Evolutionary conservation across 2,888 invertebrate species (phyloP).

Genomic region (Drosophila neonasuta): DNA sequence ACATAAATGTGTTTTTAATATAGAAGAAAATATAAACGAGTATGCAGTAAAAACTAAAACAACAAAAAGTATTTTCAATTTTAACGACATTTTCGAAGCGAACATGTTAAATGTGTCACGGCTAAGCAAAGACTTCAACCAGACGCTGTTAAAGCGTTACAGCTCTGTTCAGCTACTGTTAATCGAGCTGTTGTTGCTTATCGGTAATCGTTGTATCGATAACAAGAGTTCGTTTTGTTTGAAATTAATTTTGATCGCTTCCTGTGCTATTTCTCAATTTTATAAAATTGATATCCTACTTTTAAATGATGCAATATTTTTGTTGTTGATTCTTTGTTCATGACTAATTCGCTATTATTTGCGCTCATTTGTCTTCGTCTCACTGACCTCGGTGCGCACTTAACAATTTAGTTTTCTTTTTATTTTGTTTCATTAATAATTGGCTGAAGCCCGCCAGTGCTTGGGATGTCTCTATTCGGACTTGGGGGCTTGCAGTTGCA

Average conservation of each 20-base stretch:
- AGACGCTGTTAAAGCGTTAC: not conserved
- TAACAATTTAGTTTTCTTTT: slow-evolving; percentile 26
- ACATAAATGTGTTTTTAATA: slow-evolving; percentile 65
- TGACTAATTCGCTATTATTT: slow-evolving; percentile 28
- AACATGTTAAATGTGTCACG: not conserved
- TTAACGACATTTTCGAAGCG: not conserved
- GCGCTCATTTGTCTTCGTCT: slow-evolving; percentile 37
- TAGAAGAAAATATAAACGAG: slow-evolving; percentile 32
- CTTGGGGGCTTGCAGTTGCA: slow-evolving; percentile 22
- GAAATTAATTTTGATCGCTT: not conserved
- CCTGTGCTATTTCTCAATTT: not conserved
- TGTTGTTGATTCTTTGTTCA: slow-evolving; percentile 13
- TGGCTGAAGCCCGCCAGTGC: slow-evolving; percentile 36
- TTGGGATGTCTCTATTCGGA: slow-evolving; percentile 65
- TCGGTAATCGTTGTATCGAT: not conserved
- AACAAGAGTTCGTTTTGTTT: slow-evolving; percentile 2
- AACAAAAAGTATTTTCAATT: too few species aligned
- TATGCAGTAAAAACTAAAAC: not conserved
- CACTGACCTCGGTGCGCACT: slow-evolving; percentile 17
- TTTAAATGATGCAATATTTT: not conserved
- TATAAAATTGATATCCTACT: not conserved
- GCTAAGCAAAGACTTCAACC: slow-evolving; percentile 16
- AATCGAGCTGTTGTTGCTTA: not conserved
- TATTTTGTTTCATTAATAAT: slow-evolving; percentile 60
- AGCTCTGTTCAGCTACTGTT: slow-evolving; percentile 24